phyloP scores from a whole-genome alignment of 2,888 invertebrate genomes.

The Nysson spinosus region DNA sequence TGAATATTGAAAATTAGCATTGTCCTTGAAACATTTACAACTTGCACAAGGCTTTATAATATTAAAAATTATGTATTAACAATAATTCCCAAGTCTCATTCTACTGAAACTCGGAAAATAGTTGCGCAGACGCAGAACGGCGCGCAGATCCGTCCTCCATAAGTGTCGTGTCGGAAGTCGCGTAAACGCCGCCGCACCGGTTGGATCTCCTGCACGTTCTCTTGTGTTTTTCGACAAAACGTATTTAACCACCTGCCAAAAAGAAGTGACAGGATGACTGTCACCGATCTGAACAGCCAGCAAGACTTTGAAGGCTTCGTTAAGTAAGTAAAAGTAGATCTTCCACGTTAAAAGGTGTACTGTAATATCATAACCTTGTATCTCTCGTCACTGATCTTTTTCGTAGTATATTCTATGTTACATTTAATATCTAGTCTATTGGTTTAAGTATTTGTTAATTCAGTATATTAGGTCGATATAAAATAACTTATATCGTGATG shows the following conservation, averaged over 20 bases:
- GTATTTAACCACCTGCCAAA: neutral
- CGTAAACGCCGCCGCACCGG: slow-evolving; percentile 47
- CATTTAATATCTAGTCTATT: too few species aligned
- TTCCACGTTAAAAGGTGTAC: neutral
- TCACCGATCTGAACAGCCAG: slow-evolving; percentile 78
- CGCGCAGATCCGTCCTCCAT: slow-evolving; percentile 44
- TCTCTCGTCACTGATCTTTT: neutral
- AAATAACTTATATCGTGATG: too few species aligned
- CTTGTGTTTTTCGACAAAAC: slow-evolving; percentile 1
- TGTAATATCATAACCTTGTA: neutral
- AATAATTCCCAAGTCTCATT: too few species aligned
- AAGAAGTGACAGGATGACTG: slow-evolving; percentile 78
- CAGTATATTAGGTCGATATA: too few species aligned
- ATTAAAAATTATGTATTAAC: too few species aligned
- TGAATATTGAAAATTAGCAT: too few species aligned
- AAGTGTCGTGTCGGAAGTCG: slow-evolving; percentile 39
- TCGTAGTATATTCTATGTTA: neutral
- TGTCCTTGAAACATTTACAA: too few species aligned
- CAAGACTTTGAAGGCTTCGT: slow-evolving; percentile 79
- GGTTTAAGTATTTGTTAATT: too few species aligned
- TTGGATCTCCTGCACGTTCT: neutral
- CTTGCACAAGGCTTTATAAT: too few species aligned
- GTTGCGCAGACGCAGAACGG: slow-evolving; percentile 12
- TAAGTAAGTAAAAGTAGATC: slow-evolving; percentile 68
- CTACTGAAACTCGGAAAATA: neutral